Evolutionary conservation across 2,888 invertebrate genomes (phyloP), one percentile per base, ranked within the genome.

Genomic region (Sminthurinus aureus): DNA sequence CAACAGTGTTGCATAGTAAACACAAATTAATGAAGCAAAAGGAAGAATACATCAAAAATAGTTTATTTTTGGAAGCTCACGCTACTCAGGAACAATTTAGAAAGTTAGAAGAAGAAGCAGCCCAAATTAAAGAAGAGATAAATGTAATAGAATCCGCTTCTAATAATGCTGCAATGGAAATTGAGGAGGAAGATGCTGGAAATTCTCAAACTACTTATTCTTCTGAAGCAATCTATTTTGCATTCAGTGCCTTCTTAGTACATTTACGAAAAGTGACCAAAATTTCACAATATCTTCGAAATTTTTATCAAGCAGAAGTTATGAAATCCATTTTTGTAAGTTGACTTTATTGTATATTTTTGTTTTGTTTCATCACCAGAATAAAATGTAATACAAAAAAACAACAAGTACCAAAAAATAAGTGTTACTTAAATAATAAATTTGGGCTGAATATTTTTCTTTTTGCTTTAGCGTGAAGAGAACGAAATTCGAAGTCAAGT

Each of bases 241-340:
- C 83, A 18, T 79, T 83, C 18, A 79, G 79, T 79, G 83, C 83
- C 9, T 83, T 83, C 26, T 26, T 38, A 6, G 24, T 83, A 38
- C 83, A 83, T 20, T 58, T 83, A 38, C 71, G 73, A 67, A 26
- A 79, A 12, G 51, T 75, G 11, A 74, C 52, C 2, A 83, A 79
- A 74, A 83, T 83, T 50, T 73, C 79, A 18, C 79, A 20, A 11
- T 83, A 83, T 51, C n/a, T 83, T 6, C n/a, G 64, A 58, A 83
- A 83, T 24, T 83, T 83, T 79, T 74, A 74, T 73, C 71, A 83
- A 18, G 79, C 73, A 20, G 79, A 83, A 74, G 83, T 83, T 50
- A 15, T 74, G 8, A 75, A 74, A 26, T 73, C 66, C 11, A 83
- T 83, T 26, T 83, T 79, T 38, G 83, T 83, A 79, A 83, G 83